phyloP scores from a whole-genome alignment of 2,113 vertebrate species.

The Phocoena sinus region DNA sequence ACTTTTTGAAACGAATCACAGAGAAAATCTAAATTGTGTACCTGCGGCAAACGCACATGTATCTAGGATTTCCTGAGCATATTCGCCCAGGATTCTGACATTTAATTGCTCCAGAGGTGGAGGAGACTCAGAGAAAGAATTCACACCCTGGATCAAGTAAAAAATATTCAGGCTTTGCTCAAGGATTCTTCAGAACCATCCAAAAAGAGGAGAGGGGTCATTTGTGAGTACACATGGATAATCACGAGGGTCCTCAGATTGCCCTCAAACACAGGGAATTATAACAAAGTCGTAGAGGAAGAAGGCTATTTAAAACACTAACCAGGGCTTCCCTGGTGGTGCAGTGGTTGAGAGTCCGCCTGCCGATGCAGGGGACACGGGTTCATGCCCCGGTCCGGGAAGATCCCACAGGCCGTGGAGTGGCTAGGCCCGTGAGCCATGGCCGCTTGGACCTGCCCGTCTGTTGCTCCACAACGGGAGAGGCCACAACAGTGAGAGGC shows the following conservation, averaged over 20 bases:
- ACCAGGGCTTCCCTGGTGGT: too few relatives aligned
- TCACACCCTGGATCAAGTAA: background rate
- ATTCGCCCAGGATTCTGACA: background rate
- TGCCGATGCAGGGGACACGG: too few relatives aligned
- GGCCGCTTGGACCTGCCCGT: too few relatives aligned
- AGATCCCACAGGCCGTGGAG: too few relatives aligned
- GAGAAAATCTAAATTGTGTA: background rate
- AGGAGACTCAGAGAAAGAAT: background rate
- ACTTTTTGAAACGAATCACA: background rate
- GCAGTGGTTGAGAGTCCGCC: too few relatives aligned
- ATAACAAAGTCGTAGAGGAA: background rate
- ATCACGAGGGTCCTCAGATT: background rate
- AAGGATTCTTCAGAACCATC: background rate
- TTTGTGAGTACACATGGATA: background rate
- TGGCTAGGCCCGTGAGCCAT: too few relatives aligned
- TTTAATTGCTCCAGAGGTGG: background rate
- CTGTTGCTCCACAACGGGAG: too few relatives aligned
- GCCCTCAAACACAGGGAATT: background rate
- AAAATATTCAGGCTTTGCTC: background rate
- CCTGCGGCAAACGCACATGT: background rate
- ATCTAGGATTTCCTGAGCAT: background rate
- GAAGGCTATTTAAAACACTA: background rate
- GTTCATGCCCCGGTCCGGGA: too few relatives aligned
- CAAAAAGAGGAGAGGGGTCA: background rate
- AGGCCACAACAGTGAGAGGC: too few relatives aligned